Base-by-base conservation (phyloP, 2,797 vertebrate species). In the Molothrus aeneus region DNA sequence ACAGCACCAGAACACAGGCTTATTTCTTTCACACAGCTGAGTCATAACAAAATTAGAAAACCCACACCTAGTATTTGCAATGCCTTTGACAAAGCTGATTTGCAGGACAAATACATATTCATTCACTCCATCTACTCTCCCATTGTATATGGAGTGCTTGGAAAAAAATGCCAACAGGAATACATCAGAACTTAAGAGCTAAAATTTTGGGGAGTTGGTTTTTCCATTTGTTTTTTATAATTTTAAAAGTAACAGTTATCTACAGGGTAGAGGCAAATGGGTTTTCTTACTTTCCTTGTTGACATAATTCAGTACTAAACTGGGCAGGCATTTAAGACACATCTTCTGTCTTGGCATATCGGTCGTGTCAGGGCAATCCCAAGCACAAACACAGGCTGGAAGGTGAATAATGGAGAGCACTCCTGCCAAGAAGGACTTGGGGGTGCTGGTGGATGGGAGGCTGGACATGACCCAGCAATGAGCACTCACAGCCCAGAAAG, bases 401-500 rank as follows among this genome's bases (percentile, higher is more conserved):
- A 54, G 11, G 48, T 34, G 34, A 54, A 40, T 32, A 29, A 34
- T 34, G 8, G 4, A 34, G 17, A 63, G 4, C 31, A 17, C 25
- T 3, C 3, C 20, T 47, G 34, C 7, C 4, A 2, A 56, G 54
- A 53, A n/a, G 10, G 5, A 14, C 9, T 25, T 31, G 11, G 9
- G 28, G 0, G 4, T 53, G 38, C 13, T 10, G 38, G 12, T 19
- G 38, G 16, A 1, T 1, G 24, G 25, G 3, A 45, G 3, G 29
- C 24, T 73, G 34, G 29, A 24, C 10, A 10, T 9, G 18, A n/a
- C 5, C 12, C 25, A 18, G 40, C n/a, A 0, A 24, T 12, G 43
- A 0, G 28, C 45, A 45, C 22, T 45, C 1, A 0, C 22, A 43
- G 45, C 15, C 10, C 22, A n/a, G 28, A 61, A 0, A 68, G 40